Conservation (phyloP, 53 echinoderm and acorn worm species). For the Luidia sarsii region DNA sequence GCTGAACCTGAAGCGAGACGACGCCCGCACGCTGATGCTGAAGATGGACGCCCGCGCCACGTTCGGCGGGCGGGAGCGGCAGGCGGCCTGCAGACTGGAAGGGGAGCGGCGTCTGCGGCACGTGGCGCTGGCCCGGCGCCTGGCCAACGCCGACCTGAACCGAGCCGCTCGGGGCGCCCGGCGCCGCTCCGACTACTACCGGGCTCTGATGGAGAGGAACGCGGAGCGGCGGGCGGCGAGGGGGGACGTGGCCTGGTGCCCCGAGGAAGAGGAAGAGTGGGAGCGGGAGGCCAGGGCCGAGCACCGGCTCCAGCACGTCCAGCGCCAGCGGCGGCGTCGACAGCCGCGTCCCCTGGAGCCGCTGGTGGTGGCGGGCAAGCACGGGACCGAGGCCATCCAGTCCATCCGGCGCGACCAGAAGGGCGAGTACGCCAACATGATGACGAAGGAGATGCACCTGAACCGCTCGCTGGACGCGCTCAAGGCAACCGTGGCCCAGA, state of each 20-base stretch:
- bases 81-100: constrained; percentile 72
- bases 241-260: constrained; percentile 14
- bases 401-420: constrained; percentile 65
- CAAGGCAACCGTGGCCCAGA: constrained; percentile 30
- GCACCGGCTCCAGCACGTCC: no score
- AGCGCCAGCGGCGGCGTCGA: constrained; percentile 11
- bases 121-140: constrained; percentile 68
- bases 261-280: constrained; percentile 39
- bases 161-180: constrained; percentile 70
- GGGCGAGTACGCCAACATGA: constrained; percentile 34
- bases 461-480: constrained; percentile 67
- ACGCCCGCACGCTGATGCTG: constrained; percentile 81
- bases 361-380: constrained; percentile 29
- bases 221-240: constrained; percentile 44
- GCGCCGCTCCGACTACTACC: constrained; percentile 68
- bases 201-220: constrained; percentile 72
- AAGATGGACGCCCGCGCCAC: constrained; percentile 89
- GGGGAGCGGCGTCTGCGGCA: constrained; percentile 75
- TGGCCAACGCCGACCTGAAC: constrained; percentile 70
- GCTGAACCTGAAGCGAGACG: constrained; percentile 86
- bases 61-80: constrained; percentile 80
- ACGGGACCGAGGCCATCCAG: constrained; percentile 57
- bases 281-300: constrained; percentile 19
- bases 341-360: constrained; percentile 31
- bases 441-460: constrained; percentile 45